Base-by-base conservation (phyloP, 2,888 invertebrate species). In the Xanthia icteritia region DNA sequence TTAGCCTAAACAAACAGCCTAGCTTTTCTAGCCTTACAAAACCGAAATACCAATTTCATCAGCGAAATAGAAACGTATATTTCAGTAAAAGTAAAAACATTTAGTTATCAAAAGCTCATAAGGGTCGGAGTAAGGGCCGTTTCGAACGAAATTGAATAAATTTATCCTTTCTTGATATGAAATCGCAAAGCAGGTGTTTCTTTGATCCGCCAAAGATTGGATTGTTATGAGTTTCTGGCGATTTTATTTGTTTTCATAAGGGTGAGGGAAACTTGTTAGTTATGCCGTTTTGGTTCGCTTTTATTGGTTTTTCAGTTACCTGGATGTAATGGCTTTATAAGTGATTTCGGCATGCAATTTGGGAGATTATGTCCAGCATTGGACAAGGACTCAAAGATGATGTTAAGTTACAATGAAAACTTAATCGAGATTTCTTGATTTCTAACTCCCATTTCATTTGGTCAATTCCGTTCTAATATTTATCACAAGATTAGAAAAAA, bases 171-270 rank as follows among this genome's bases (percentile, higher is more conserved):
- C 82, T 74, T 86, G 86, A 88, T 88, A 86, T 86, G 86, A 87
- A 86, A 88, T 81, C 67, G 79, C 79, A 84, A 83, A 82, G 81
- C 89, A 89, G 89, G 89, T 89, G 89, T 76, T 77, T 74, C 87
- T 86, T 85, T 88, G 89, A 89, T 89, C 89, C 89, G 74, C 71
- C 79, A 85, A 86, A 88, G 79, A 89, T 89, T 89, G 89, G 84
- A 88, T 81, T 85, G 86, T 86, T 86, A 85, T 83, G 84, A 83
- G 79, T 84, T 84, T 85, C 79, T 64, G 69, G 80, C 77, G 82
- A 87, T 87, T 87, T 86, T 87, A 86, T 88, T 86, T 81, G 82
- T 85, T 87, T 86, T 84, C 72, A 84, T 81, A 64, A 66, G 77
- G 61, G 54, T 67, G 36, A 69, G 31, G 83, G 74, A 56, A 86